These are phyloP conservation scores for Bombus balteatus DNA, from an alignment of 1,140 invertebrate species.

Conservation along the genomic window DNA sequence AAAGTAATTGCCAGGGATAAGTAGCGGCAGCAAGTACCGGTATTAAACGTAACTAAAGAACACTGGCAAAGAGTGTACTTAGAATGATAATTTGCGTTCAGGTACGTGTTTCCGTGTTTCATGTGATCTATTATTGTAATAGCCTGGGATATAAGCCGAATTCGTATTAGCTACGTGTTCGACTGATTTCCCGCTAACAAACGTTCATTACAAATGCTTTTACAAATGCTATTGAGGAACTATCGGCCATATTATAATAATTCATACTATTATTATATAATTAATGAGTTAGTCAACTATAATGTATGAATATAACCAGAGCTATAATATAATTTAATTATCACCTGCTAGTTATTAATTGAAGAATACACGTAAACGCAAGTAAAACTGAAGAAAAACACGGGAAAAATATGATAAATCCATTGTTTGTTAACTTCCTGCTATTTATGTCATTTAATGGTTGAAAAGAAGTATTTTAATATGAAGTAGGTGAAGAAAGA, in stretches of 20 bases:
- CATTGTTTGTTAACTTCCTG: too few relatives aligned
- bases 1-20: slow-evolving; percentile 23
- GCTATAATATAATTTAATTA: too few relatives aligned
- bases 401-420: too few relatives aligned
- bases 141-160: slow-evolving; percentile 27
- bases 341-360: too few relatives aligned
- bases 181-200: not conserved
- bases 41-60: slow-evolving; percentile 27
- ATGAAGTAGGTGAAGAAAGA: too few relatives aligned
- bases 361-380: too few relatives aligned
- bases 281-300: too few relatives aligned
- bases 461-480: too few relatives aligned
- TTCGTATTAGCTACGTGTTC: slow-evolving; percentile 37
- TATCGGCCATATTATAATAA: slow-evolving; percentile 9
- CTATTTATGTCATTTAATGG: too few relatives aligned
- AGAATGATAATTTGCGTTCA: slow-evolving; percentile 24
- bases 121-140: slow-evolving; percentile 24
- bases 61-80: not conserved
- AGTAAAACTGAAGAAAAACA: too few relatives aligned
- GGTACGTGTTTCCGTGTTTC: not conserved
- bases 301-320: too few relatives aligned
- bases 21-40: slow-evolving; percentile 3
- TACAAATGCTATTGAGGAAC: slow-evolving; percentile 14
- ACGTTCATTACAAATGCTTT: slow-evolving; percentile 9
- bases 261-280: too few relatives aligned